phyloP scores from a whole-genome alignment of 1,140 invertebrate species.

The Formica selysi region DNA sequence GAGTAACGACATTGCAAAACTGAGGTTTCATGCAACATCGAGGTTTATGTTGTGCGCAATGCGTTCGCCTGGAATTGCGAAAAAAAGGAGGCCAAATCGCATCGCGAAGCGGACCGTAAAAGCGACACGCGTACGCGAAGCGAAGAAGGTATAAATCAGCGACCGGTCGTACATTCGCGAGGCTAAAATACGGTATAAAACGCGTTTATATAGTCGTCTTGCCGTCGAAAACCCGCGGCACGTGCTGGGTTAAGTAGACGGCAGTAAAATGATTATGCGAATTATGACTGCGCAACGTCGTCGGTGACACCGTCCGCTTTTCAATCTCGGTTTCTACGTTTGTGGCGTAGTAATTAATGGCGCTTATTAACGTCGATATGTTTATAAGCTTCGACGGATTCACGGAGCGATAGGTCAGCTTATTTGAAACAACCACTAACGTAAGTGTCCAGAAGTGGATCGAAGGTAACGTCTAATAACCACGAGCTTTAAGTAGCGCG shows the following conservation, averaged over 20 bases:
- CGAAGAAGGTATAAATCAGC: conserved; percentile 44
- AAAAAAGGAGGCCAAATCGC: conserved; percentile 29
- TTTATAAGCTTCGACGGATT: conserved; percentile 51
- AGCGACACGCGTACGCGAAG: background rate
- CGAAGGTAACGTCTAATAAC: background rate
- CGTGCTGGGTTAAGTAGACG: background rate
- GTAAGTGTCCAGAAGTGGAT: conserved; percentile 21
- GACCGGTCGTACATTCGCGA: background rate
- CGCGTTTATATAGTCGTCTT: background rate
- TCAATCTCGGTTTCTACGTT: conserved; percentile 35
- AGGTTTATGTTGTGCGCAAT: background rate
- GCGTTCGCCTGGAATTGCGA: background rate
- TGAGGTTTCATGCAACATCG: background rate
- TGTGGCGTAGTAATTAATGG: conserved; percentile 24
- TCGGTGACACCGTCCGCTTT: background rate
- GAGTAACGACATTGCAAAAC: conserved; percentile 31
- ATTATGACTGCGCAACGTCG: conserved; percentile 13
- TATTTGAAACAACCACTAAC: conserved; percentile 6
- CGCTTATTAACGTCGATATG: conserved; percentile 43
- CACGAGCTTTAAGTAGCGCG: background rate
- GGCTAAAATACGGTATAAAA: background rate
- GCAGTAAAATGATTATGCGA: conserved; percentile 38
- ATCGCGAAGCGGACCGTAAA: background rate
- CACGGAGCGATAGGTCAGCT: conserved; percentile 42
- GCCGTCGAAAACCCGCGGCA: conserved; percentile 12